phyloP scores from a whole-genome alignment of 1,140 invertebrate genomes.

The Plectrocnemia conspersa region DNA sequence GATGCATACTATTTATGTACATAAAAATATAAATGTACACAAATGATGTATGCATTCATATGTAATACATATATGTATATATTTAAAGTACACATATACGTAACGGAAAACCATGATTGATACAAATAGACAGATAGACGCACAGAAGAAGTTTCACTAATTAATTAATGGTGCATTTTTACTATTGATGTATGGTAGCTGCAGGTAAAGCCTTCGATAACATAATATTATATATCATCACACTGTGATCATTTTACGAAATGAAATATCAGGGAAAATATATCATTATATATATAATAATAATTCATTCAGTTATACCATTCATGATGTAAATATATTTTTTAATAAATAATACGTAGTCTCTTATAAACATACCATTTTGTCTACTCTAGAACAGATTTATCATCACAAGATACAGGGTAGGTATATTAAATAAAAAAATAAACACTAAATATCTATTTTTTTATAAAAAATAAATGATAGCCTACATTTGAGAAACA shows the following conservation, averaged over 20 bases:
- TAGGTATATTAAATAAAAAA: no score
- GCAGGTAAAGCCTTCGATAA: conserved; percentile 17
- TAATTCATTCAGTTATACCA: conserved; percentile 8
- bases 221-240: conserved; percentile 8
- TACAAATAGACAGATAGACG: conserved; percentile 16
- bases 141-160: conserved; percentile 17
- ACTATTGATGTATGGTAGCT: conserved; percentile 14
- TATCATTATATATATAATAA: not conserved
- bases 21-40: no score
- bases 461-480: no score
- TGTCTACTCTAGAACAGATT: no score
- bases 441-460: no score
- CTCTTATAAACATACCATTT: no score
- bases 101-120: no score
- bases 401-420: no score
- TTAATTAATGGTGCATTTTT: not conserved
- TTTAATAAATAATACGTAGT: conserved; percentile 1
- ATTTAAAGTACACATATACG: no score
- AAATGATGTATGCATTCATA: no score
- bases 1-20: conserved; percentile 13
- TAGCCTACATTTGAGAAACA: no score
- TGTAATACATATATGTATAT: conserved; percentile 15
- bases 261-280: not conserved
- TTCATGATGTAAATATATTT: conserved; percentile 10
- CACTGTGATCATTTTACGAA: conserved; percentile 9